phyloP scores from a whole-genome alignment of 2,888 invertebrate species.

The Camponotus fellah region DNA sequence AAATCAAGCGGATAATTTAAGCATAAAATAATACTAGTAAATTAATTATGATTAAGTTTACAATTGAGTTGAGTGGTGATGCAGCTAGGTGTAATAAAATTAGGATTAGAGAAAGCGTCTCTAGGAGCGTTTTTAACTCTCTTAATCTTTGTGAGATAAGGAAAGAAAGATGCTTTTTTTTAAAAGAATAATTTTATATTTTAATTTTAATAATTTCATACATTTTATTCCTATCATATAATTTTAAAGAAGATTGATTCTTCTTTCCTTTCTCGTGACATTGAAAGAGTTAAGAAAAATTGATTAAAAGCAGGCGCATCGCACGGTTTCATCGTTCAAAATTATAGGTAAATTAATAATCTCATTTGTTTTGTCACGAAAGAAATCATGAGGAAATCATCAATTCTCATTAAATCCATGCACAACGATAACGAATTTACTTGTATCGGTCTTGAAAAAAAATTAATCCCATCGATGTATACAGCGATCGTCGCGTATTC shows the following conservation, averaged over 20 bases:
- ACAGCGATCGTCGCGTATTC: slow-evolving; percentile 54
- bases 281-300: not conserved
- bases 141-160: no score
- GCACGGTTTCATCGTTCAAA: not conserved
- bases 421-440: not conserved
- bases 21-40: not conserved
- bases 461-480: slow-evolving; percentile 21
- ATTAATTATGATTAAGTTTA: not conserved
- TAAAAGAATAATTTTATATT: not conserved
- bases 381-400: not conserved
- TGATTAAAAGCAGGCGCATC: not conserved
- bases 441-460: not conserved
- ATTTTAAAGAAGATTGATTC: not conserved
- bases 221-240: not conserved
- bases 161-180: not conserved
- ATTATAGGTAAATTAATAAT: not conserved
- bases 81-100: not conserved
- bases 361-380: not conserved
- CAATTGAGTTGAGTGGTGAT: not conserved
- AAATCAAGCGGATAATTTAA: not conserved
- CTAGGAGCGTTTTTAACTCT: no score
- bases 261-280: not conserved
- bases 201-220: no score
- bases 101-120: not conserved
- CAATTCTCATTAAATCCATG: not conserved